Percentiles rank a stretch among this genome's conserved stretches.
These are phyloP conservation scores for Xiphophorus birchmanni DNA, from an alignment of 2,797 vertebrate genomes.

Conservation along the genomic window DNA sequence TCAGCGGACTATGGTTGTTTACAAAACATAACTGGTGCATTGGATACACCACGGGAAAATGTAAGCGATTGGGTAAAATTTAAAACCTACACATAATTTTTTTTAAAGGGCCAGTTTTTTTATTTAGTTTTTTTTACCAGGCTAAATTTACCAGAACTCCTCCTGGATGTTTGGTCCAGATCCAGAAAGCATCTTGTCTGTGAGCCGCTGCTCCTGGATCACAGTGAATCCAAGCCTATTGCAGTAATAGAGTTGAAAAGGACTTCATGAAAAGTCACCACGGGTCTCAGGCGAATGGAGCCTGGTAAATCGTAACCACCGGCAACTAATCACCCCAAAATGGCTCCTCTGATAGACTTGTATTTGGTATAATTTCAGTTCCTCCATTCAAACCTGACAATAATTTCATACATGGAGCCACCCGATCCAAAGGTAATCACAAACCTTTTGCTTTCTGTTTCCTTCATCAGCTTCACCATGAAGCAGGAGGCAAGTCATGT, in stretches of 20 bases:
- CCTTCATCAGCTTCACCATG: slow-evolving; percentile 23
- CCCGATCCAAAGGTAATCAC: slow-evolving; percentile 27
- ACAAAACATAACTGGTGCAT: too few species aligned
- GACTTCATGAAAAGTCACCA: neutral
- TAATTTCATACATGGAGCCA: slow-evolving; percentile 56
- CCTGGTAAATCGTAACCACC: neutral
- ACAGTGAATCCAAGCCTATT: slow-evolving; percentile 12
- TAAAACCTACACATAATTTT: neutral
- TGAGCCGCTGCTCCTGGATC: slow-evolving; percentile 35
- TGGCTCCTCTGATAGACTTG: slow-evolving; percentile 12
- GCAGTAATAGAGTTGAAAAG: neutral
- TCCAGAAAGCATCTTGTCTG: slow-evolving; percentile 16
- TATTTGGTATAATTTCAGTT: slow-evolving; percentile 32
- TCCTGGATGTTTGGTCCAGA: slow-evolving; percentile 29
- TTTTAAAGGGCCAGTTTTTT: too few species aligned
- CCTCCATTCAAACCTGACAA: slow-evolving; percentile 43
- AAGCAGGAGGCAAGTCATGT: slow-evolving; percentile 33
- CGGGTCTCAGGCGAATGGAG: neutral
- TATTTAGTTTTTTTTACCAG: too few species aligned
- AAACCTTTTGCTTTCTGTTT: slow-evolving; percentile 28
- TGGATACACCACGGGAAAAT: too few species aligned
- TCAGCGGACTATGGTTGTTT: too few species aligned
- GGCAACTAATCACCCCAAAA: slow-evolving; percentile 5
- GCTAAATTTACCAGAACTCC: slow-evolving; percentile 10
- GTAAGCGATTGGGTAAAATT: neutral